These are phyloP conservation scores for Amblyteles armatorius DNA, from an alignment of 2,888 invertebrate species.

Conservation along the genomic window DNA sequence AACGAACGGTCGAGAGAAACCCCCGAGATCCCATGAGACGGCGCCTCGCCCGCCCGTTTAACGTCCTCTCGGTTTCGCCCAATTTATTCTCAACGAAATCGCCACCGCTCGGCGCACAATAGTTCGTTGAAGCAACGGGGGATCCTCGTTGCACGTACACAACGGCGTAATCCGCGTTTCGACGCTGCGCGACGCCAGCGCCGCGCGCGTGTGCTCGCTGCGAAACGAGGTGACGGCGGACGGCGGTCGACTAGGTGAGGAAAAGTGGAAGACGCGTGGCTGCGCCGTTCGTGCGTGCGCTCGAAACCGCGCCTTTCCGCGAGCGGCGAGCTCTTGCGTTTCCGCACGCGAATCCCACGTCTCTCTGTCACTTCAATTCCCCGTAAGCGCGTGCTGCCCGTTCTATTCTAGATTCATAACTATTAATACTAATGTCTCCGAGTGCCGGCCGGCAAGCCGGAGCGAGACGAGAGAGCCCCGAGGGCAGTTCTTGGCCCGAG, in stretches of 20 bases:
- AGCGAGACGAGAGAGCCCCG: constrained; percentile 38
- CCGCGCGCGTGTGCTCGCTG: not conserved
- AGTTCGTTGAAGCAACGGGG: constrained; percentile 22
- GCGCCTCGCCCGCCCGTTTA: constrained; percentile 26
- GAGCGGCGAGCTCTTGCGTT: constrained; percentile 20
- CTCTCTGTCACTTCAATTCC: constrained; percentile 36
- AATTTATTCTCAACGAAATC: constrained; percentile 66
- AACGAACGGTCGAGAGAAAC: constrained; percentile 44
- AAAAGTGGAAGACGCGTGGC: constrained; percentile 8
- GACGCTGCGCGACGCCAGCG: not conserved
- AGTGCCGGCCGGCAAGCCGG: constrained; percentile 71
- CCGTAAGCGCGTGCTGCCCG: constrained; percentile 64
- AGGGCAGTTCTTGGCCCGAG: constrained; percentile 64
- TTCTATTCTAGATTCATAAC: constrained; percentile 84
- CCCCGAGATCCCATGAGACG: constrained; percentile 48
- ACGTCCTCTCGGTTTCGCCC: constrained; percentile 46
- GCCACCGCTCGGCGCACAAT: constrained; percentile 22
- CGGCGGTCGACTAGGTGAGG: constrained; percentile 18
- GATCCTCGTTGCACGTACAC: not conserved
- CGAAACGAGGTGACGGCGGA: constrained; percentile 31
- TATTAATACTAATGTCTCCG: constrained; percentile 83
- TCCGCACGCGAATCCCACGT: constrained; percentile 34
- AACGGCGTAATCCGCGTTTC: not conserved
- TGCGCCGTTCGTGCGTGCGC: constrained; percentile 35
- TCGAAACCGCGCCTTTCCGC: constrained; percentile 27